These are phyloP conservation scores for Epistrophe grossulariae DNA, from an alignment of 2,888 invertebrate species.

Conservation along the genomic window DNA sequence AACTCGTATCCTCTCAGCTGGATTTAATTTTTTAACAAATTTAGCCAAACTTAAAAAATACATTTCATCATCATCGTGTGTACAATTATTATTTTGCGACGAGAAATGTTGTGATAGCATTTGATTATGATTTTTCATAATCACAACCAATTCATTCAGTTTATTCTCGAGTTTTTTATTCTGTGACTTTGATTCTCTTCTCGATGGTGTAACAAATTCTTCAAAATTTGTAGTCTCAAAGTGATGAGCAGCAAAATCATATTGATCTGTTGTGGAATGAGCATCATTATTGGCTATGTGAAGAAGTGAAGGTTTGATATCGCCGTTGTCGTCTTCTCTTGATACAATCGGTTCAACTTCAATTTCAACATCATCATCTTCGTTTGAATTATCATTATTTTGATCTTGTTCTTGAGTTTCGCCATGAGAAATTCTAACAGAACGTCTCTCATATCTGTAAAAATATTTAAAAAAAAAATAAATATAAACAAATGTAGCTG, in stretches of 20 bases:
- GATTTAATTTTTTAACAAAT: neutral
- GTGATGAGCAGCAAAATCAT: neutral
- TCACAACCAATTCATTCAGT: neutral
- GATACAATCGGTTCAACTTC: neutral
- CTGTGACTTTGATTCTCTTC: neutral
- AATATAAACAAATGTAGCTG: no score
- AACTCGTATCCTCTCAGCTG: constrained; percentile 4
- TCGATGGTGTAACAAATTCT: neutral
- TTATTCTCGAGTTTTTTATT: neutral
- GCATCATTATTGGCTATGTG: neutral
- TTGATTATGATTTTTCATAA: neutral
- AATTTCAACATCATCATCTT: neutral
- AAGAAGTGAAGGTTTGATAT: neutral
- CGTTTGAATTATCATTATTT: neutral
- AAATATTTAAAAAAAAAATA: neutral
- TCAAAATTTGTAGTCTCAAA: neutral
- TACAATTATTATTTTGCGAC: neutral
- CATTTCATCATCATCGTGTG: constrained; percentile 12
- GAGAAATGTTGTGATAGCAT: neutral
- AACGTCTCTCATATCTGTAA: neutral
- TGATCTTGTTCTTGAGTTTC: neutral
- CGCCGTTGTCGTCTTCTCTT: neutral
- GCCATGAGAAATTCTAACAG: neutral
- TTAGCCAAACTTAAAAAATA: constrained; percentile 18
- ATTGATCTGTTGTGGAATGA: neutral